Conservation (phyloP, 2,888 invertebrate species). For the Agrilus cyanescens region DNA sequence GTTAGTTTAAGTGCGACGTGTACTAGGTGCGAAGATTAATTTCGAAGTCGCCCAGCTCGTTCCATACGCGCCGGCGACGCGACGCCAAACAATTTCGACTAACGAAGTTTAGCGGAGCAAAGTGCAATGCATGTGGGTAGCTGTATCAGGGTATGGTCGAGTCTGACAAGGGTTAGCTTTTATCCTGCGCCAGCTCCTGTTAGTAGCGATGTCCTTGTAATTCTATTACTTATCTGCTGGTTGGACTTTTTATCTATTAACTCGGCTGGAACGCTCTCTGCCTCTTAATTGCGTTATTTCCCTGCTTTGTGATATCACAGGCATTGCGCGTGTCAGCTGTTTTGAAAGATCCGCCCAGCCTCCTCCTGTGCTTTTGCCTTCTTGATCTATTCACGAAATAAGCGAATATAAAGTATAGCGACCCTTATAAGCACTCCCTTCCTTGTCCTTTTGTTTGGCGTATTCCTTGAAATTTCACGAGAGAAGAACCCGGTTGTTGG, state of each 20-base stretch:
- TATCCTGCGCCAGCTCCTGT: conserved; percentile 21
- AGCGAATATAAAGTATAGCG: too few species aligned
- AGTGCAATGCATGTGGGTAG: conserved; percentile 16
- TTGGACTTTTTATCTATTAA: conserved; percentile 35
- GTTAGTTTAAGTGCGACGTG: background rate
- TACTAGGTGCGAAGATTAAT: background rate
- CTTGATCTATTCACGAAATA: too few species aligned
- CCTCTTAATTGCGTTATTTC: conserved; percentile 31
- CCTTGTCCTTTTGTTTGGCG: too few species aligned
- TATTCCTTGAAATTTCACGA: too few species aligned
- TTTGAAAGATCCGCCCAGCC: conserved; percentile 11
- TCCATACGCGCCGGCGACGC: conserved; percentile 10
- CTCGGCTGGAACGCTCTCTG: conserved; percentile 30
- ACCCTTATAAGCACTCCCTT: too few species aligned
- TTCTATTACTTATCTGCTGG: conserved; percentile 33
- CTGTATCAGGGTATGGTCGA: conserved; percentile 15
- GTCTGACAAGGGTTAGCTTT: conserved; percentile 21
- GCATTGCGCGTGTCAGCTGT: conserved; percentile 18
- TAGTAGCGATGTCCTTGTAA: conserved; percentile 29
- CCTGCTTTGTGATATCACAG: conserved; percentile 20
- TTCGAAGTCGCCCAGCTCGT: conserved; percentile 1
- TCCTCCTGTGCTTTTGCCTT: background rate
- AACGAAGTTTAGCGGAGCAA: conserved; percentile 17
- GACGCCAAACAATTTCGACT: conserved; percentile 20
- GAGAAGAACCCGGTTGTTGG: too few species aligned